Percentiles rank a stretch among this genome's conserved stretches.
These are phyloP conservation scores for Oreochromis tanganicae DNA, from an alignment of 2,113 vertebrate species.

Conservation along the genomic window DNA sequence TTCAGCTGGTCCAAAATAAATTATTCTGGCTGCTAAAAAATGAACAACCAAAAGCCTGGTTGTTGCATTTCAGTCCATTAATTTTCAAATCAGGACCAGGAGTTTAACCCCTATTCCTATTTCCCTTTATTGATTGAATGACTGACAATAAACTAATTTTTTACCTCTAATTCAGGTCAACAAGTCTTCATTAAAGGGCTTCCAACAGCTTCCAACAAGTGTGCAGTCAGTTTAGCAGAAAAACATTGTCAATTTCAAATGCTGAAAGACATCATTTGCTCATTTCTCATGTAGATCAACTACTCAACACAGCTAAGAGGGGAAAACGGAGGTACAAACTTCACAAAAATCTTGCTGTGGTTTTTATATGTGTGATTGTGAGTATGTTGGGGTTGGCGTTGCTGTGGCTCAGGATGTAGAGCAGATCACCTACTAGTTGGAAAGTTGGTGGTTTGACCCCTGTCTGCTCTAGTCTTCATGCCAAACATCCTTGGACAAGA, in stretches of 20 bases:
- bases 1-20: background rate
- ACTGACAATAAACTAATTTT: rapidly evolving
- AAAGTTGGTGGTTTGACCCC: background rate
- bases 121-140: background rate
- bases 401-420: background rate
- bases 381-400: background rate
- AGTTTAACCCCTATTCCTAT: background rate
- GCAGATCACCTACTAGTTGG: background rate
- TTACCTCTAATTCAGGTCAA: background rate
- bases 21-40: background rate
- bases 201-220: background rate
- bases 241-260: too few species aligned
- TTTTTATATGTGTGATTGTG: background rate
- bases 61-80: rapidly evolving
- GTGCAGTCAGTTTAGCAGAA: background rate
- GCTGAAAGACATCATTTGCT: background rate
- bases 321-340: rapidly evolving
- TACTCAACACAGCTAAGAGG: background rate
- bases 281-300: background rate
- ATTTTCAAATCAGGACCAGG: background rate
- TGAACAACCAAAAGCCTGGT: background rate
- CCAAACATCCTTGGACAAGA: background rate
- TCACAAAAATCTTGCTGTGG: background rate
- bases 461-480: background rate
- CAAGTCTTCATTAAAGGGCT: background rate